phyloP scores from a whole-genome alignment of 2,113 vertebrate genomes.

The Cottus gobio region DNA sequence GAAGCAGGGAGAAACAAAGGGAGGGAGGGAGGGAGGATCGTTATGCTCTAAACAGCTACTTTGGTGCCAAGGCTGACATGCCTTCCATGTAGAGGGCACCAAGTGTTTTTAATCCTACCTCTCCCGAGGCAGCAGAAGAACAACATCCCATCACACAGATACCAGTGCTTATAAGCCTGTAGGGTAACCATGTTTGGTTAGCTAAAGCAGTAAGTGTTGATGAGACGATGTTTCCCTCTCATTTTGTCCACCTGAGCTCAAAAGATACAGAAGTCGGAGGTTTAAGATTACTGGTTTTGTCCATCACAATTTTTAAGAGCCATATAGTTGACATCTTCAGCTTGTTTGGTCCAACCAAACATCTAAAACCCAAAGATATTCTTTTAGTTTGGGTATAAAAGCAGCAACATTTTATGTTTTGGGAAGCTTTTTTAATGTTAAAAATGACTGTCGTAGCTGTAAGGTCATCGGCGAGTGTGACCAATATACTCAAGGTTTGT shows the following conservation, averaged over 20 bases:
- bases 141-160: background rate
- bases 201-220: background rate
- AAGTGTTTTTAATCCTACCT: slow-evolving; percentile 20
- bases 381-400: background rate
- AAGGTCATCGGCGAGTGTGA: background rate
- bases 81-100: slow-evolving; percentile 19
- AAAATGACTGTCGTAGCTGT: background rate
- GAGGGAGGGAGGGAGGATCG: slow-evolving; percentile 16
- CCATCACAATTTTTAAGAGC: background rate
- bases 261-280: background rate
- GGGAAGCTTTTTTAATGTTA: background rate
- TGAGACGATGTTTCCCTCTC: background rate
- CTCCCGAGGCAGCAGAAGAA: slow-evolving; percentile 39
- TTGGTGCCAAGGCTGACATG: slow-evolving; percentile 52
- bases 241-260: background rate
- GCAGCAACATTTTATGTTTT: background rate
- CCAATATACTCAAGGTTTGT: background rate
- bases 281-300: background rate
- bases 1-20: background rate
- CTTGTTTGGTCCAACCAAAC: background rate
- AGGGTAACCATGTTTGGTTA: background rate
- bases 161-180: slow-evolving; percentile 13
- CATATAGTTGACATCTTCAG: background rate
- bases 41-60: background rate
- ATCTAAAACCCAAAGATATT: background rate